A percentile compares a stretch with the other conserved stretches of the same genome.
Evolutionary conservation across 1,140 invertebrate genomes (phyloP).

Genomic region (Drosophila saltans): DNA sequence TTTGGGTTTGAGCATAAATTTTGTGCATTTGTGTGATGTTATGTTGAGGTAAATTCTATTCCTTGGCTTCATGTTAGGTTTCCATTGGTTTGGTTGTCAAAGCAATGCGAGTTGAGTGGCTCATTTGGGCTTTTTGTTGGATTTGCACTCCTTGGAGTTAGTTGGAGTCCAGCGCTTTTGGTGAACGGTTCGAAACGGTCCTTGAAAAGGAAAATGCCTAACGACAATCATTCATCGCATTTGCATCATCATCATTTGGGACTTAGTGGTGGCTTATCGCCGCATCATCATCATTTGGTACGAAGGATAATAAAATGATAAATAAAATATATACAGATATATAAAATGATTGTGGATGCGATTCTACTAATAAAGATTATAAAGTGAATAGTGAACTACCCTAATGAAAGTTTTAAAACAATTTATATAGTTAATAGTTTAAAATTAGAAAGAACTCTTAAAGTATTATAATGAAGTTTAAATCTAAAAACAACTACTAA

Average conservation of each 20-base stretch:
- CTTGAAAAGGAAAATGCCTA: slow-evolving; percentile 49
- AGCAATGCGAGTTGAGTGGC: slow-evolving; percentile 19
- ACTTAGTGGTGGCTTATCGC: slow-evolving; percentile 62
- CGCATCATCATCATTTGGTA: slow-evolving; percentile 82
- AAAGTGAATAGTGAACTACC: too few relatives aligned
- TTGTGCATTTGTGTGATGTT: slow-evolving; percentile 68
- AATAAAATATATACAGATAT: too few relatives aligned
- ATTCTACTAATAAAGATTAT: too few relatives aligned
- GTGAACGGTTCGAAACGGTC: slow-evolving; percentile 42
- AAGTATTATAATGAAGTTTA: too few relatives aligned
- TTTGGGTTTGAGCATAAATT: slow-evolving; percentile 59
- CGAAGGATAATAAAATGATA: slow-evolving; percentile 21
- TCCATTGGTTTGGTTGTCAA: slow-evolving; percentile 49
- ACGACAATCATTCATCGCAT: slow-evolving; percentile 58
- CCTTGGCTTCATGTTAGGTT: slow-evolving; percentile 50
- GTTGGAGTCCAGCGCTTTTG: slow-evolving; percentile 41
- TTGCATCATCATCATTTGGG: slow-evolving; percentile 73
- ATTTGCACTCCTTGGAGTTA: slow-evolving; percentile 22
- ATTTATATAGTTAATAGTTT: too few relatives aligned
- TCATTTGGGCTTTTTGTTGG: slow-evolving; percentile 10
- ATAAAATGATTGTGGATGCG: too few relatives aligned
- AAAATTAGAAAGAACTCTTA: too few relatives aligned
- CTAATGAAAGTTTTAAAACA: too few relatives aligned
- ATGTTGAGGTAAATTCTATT: slow-evolving; percentile 81
- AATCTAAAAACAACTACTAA: too few relatives aligned